Conservation (phyloP, 1,140 invertebrate genomes). For the Hylaeus anthracinus region DNA sequence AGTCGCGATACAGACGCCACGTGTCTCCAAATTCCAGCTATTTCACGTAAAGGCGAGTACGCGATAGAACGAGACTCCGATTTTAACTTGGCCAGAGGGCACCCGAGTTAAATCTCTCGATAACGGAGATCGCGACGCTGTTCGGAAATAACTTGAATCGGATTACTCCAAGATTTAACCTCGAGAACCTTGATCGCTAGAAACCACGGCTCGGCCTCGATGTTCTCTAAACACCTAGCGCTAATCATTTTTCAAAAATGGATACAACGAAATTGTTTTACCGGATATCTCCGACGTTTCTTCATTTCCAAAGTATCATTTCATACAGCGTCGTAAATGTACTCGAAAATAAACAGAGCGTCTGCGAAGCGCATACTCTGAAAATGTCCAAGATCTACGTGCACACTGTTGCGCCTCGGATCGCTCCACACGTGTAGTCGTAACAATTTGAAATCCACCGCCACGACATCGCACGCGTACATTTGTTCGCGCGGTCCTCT, state of each 20-base stretch:
- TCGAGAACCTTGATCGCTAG: too few species aligned
- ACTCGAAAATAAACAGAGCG: too few species aligned
- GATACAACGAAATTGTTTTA: too few species aligned
- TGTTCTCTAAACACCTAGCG: too few species aligned
- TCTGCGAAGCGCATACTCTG: constrained; percentile 11
- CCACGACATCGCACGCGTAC: background rate
- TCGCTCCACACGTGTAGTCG: background rate
- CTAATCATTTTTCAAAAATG: too few species aligned
- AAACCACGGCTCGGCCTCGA: too few species aligned
- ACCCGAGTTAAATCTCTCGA: background rate
- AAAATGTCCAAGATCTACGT: constrained; percentile 43
- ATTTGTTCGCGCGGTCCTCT: background rate
- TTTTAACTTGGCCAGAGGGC: background rate
- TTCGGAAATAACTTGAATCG: background rate
- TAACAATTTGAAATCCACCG: constrained; percentile 15
- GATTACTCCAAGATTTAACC: background rate
- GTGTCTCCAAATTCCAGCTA: background rate
- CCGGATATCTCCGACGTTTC: too few species aligned
- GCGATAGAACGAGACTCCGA: background rate
- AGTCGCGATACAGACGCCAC: background rate
- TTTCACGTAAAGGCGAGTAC: background rate
- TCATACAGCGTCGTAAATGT: too few species aligned
- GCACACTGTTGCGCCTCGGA: constrained; percentile 52
- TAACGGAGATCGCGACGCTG: background rate
- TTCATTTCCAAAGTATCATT: too few species aligned